Evolutionary conservation across 2,797 vertebrate genomes (phyloP).

Genomic region (Hapalemur alaotrensis): DNA sequence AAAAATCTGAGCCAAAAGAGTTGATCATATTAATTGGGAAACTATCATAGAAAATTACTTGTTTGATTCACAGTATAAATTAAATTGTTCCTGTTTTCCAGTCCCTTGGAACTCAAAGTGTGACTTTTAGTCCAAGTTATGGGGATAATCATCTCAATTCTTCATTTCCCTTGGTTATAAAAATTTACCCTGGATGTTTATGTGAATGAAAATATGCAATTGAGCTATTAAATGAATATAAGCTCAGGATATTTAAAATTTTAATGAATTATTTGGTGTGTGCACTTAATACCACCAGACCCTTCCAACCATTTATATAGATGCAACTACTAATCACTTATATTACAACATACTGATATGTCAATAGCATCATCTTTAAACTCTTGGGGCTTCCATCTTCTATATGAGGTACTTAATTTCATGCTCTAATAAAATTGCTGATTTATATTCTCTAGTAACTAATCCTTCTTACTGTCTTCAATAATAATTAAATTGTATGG

Average conservation of each 20-base stretch:
- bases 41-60: neutral
- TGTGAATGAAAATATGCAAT: constrained; percentile 19
- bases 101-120: neutral
- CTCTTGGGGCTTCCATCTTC: constrained; percentile 40
- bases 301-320: constrained; percentile 52
- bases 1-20: neutral
- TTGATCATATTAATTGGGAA: neutral
- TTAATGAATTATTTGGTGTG: constrained; percentile 63
- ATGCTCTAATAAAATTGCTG: constrained; percentile 79
- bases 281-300: constrained; percentile 45
- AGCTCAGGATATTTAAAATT: constrained; percentile 16
- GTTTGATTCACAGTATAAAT: constrained; percentile 28
- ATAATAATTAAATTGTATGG: constrained; percentile 74
- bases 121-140: neutral
- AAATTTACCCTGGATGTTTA: neutral
- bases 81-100: constrained; percentile 1
- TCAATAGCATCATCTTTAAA: constrained; percentile 58
- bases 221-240: constrained; percentile 55
- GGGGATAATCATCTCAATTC: constrained; percentile 25
- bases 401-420: constrained; percentile 78
- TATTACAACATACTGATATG: constrained; percentile 51
- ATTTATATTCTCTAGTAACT: constrained; percentile 78
- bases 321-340: constrained; percentile 52
- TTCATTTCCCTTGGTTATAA: constrained; percentile 26
- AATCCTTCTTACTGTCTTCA: constrained; percentile 71